phyloP scores from a whole-genome alignment of 1,140 invertebrate species.

The Drosophila obscura region DNA sequence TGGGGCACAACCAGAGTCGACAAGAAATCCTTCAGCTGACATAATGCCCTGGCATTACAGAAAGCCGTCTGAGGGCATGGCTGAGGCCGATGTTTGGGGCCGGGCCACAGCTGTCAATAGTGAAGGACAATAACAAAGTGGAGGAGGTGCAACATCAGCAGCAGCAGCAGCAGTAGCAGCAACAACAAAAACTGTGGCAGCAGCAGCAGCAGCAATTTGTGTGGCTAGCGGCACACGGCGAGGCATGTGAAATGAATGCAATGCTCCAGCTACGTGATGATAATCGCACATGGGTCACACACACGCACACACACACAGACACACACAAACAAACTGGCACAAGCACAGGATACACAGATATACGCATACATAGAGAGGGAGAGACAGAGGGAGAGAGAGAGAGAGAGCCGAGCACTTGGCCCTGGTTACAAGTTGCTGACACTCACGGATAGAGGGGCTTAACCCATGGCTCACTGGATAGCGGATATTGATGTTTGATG shows the following conservation, averaged over 20 bases:
- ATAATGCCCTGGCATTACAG: slow-evolving; percentile 12
- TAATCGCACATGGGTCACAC: slow-evolving; percentile 57
- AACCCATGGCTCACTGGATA: slow-evolving; percentile 34
- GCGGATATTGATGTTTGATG: slow-evolving; percentile 43
- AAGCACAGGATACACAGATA: background rate
- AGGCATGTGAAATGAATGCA: slow-evolving; percentile 55
- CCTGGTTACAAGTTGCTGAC: slow-evolving; percentile 42
- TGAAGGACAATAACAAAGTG: slow-evolving; percentile 19
- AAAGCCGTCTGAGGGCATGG: slow-evolving; percentile 2
- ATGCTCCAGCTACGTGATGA: slow-evolving; percentile 61
- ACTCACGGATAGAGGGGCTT: slow-evolving; percentile 33
- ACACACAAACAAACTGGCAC: background rate
- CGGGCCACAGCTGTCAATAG: slow-evolving; percentile 40
- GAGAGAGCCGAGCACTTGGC: slow-evolving; percentile 18
- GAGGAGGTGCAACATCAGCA: background rate
- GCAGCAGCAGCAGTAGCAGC: background rate
- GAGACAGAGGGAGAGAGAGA: slow-evolving; percentile 1
- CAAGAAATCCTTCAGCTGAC: slow-evolving; percentile 1
- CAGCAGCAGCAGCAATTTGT: slow-evolving; percentile 34
- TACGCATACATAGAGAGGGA: background rate
- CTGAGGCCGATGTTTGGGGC: too few relatives aligned
- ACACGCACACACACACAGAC: background rate
- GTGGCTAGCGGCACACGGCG: slow-evolving; percentile 41
- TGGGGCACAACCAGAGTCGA: too few relatives aligned
- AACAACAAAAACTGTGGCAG: background rate